Base-by-base conservation (phyloP, 2,113 vertebrate genomes). In the Lepisosteus oculatus region DNA sequence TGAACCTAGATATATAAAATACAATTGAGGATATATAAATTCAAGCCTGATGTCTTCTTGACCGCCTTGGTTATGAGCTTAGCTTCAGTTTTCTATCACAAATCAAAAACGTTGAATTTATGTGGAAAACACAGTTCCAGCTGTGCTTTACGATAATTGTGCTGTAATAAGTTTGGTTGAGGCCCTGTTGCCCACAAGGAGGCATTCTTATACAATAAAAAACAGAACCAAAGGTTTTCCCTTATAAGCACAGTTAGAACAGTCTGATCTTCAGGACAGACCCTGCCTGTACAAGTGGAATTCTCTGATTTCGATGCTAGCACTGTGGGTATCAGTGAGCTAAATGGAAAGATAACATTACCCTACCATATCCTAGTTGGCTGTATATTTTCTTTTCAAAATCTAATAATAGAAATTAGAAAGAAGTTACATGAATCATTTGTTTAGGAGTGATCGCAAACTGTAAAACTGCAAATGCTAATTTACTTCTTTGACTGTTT, bases 321-420 rank as follows among this genome's bases (percentile, higher is more conserved):
- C 4, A 43, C 29, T 55, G 69, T 43, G 44, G 42, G 14, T 55
- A 67, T 41, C 66, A 61, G 41, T 70, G 67, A 78, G 75, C 76
- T 72, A 70, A 61, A 61, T 68, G 51, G 65, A n/a, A 64, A 76
- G 76, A 81, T 68, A 75, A 70, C 42, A 66, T 72, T 54, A 42
- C 59, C 65, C 62, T 73, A 72, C 76, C 74, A 74, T 56, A 56
- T 0, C 55, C 65, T 67, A 57, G 29, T 59, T 4, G 42, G 43
- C n/a, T 55, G 43, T 79, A 78, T 76, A 72, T 81, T 81, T 77
- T 75, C 44, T 55, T 74, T 67, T 62, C 65, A 61, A 72, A 67
- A 81, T 76, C 51, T 67, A 59, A 78, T 61, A 72, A 70, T 79
- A 65, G 45, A 65, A 67, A 70, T 47, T 67, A 70, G 72, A 78